Conservation (phyloP, 2,113 vertebrate species). For the Zootoca vivipara region DNA sequence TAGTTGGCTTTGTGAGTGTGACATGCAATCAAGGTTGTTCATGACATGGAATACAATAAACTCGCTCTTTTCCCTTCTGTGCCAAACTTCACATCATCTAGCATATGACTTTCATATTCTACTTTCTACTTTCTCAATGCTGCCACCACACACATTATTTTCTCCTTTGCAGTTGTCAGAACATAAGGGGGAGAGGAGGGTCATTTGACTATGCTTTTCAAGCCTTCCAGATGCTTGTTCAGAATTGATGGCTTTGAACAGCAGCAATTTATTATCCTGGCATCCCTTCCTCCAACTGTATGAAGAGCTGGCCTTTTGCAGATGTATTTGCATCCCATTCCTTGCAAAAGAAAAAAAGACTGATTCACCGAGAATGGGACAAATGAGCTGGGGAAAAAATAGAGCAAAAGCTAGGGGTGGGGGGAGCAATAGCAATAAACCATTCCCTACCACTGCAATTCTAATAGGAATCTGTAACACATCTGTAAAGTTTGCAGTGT, state of each 20-base stretch:
- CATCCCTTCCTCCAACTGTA: slow-evolving; percentile 49
- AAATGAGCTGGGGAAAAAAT: slow-evolving; percentile 55
- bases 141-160: slow-evolving; percentile 1
- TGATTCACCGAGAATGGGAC: slow-evolving; percentile 39
- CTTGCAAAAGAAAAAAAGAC: slow-evolving; percentile 20
- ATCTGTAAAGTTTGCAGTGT: not conserved
- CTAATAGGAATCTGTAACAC: not conserved
- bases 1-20: not conserved
- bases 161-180: slow-evolving; percentile 60
- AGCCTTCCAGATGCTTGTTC: slow-evolving; percentile 72
- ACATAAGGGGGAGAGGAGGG: slow-evolving; percentile 32
- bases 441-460: not conserved
- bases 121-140: slow-evolving; percentile 3
- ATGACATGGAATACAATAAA: not conserved
- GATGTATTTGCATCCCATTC: slow-evolving; percentile 60
- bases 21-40: not conserved
- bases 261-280: slow-evolving; percentile 68
- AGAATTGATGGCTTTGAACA: slow-evolving; percentile 69
- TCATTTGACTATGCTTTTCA: slow-evolving; percentile 68
- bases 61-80: slow-evolving; percentile 5
- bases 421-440: too few relatives aligned
- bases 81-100: slow-evolving; percentile 24
- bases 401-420: slow-evolving; percentile 53
- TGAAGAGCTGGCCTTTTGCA: slow-evolving; percentile 57
- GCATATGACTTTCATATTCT: not conserved